Base-by-base conservation (phyloP, 2,888 invertebrate species). In the Bruchidius siliquastri region DNA sequence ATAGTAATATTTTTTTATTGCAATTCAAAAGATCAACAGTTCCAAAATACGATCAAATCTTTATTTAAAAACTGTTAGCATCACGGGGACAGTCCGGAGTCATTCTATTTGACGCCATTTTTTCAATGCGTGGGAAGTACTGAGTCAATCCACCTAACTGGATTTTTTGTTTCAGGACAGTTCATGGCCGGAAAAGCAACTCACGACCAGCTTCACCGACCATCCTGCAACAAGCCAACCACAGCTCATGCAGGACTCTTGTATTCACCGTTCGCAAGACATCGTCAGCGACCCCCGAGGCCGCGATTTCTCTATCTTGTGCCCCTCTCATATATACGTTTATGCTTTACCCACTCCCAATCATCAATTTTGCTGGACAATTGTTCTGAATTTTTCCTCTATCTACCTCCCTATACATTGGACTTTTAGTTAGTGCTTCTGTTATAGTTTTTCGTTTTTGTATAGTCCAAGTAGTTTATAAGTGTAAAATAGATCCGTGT, bases 231-330 rank as follows among this genome's bases (percentile, higher is more conserved):
- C 49, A 49, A 49, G 49, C 49, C 13, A 49, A 49, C 13, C 49
- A 82, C 84, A 85, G 81, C 79, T 80, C 79, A 84, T 85, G 85
- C 84, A 83, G 81, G 85, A 84, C 84, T 81, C 77, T 80, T 83
- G 72, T 81, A 81, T 80, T 81, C 81, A 77, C 88, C 89, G 87
- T 86, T 88, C 88, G 88, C 88, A 88, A 86, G 89, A 86, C 85
- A 88, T 87, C 86, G 89, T 76, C 84, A 89, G 85, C 84, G 88
- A 86, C 88, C 84, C 87, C 87, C 84, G 86, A 87, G 85, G 86
- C 49, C 49, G 6, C 49, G 49, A 49, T 18, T 87, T 82, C 70
- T 79, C 87, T 86, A 86, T 86, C 85, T 84, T 86, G 85, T 84
- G 85, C 26, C 74, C 73, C 74, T 72, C 67, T 74, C 77, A 73